Evolutionary conservation across 2,797 vertebrate genomes (phyloP).

Genomic region (Xenopus petersii): DNA sequence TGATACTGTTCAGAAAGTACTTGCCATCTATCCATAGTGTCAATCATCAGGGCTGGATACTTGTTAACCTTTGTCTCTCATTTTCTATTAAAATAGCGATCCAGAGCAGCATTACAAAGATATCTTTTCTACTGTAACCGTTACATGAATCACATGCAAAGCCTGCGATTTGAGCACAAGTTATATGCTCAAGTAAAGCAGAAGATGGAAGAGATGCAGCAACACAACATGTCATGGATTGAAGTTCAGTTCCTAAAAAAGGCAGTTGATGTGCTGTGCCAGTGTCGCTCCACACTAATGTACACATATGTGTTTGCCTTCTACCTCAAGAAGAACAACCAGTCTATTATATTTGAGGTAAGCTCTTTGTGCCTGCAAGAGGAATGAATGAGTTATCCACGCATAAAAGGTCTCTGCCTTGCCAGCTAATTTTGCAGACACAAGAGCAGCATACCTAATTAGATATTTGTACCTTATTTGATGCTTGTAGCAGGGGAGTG

Average conservation of each 20-base stretch:
- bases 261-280: constrained; percentile 95
- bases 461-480: too few species aligned
- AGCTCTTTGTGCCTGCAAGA: constrained; percentile 35
- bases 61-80: constrained; percentile 53
- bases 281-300: constrained; percentile 99
- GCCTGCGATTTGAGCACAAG: constrained; percentile 99
- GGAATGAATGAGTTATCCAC: too few species aligned
- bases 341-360: constrained; percentile 99
- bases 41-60: not conserved
- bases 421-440: too few species aligned
- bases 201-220: constrained; percentile 99
- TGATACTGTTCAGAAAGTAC: too few species aligned
- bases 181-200: constrained; percentile 98
- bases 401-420: too few species aligned
- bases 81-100: constrained; percentile 78
- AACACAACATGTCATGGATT: constrained; percentile 99
- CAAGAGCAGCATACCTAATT: too few species aligned
- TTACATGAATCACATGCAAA: constrained; percentile 99
- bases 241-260: constrained; percentile 99
- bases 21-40: too few species aligned
- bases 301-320: constrained; percentile 99
- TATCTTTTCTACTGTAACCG: constrained; percentile 99
- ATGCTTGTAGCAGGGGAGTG: too few species aligned
- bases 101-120: constrained; percentile 95
- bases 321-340: constrained; percentile 99